These are phyloP conservation scores for Lycocerus yunnanus DNA, from an alignment of 2,888 invertebrate species.

Conservation along the genomic window DNA sequence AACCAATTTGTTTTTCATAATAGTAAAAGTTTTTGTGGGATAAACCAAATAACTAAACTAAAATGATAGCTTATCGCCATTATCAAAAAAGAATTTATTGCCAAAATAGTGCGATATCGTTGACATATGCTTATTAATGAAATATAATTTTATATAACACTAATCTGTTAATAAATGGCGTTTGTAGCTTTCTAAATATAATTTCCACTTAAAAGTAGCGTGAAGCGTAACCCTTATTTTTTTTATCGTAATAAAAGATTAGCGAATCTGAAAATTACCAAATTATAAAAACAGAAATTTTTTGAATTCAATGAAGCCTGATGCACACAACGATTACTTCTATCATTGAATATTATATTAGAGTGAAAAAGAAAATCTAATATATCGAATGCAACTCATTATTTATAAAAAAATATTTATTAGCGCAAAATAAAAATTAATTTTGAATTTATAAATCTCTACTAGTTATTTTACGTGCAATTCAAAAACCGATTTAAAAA, in stretches of 20 bases:
- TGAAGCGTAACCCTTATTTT: background rate
- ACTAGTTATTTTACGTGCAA: too few species aligned
- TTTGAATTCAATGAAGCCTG: too few species aligned
- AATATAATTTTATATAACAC: too few species aligned
- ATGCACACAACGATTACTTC: too few species aligned
- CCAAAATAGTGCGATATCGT: background rate
- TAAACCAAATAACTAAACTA: background rate
- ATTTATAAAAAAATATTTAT: too few species aligned
- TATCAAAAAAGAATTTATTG: constrained; percentile 5
- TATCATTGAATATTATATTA: too few species aligned
- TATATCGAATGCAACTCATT: too few species aligned
- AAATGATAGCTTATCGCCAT: constrained; percentile 8
- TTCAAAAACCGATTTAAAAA: too few species aligned
- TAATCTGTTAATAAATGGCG: background rate
- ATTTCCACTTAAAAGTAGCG: background rate
- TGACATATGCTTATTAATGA: background rate
- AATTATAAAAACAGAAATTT: too few species aligned
- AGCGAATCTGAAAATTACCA: background rate
- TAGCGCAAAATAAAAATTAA: too few species aligned
- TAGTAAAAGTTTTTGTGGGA: background rate
- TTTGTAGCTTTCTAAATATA: background rate
- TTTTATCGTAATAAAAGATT: background rate
- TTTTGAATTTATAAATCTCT: too few species aligned
- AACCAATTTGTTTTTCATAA: background rate
- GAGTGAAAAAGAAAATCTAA: too few species aligned